These are phyloP conservation scores for Sphyrna mokarran DNA, from an alignment of 2,113 vertebrate genomes.

Conservation along the genomic window DNA sequence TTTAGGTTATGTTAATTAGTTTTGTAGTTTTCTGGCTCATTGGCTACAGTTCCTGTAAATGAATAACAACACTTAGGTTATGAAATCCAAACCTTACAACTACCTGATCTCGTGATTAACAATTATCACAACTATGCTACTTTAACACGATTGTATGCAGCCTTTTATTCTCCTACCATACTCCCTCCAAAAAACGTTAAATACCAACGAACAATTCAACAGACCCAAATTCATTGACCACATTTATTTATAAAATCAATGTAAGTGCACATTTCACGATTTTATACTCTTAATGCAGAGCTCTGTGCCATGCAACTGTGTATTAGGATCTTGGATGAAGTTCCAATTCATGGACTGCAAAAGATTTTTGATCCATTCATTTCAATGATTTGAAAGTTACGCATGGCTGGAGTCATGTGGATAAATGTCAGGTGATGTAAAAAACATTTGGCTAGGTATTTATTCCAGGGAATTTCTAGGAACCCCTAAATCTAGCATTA, in stretches of 20 bases:
- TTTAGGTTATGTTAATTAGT: neutral
- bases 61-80: neutral
- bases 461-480: neutral
- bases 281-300: neutral
- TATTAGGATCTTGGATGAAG: neutral
- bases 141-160: neutral
- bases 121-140: neutral
- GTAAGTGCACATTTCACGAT: neutral
- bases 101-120: neutral
- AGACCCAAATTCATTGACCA: neutral
- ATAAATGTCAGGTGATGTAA: neutral
- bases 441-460: neutral
- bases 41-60: neutral
- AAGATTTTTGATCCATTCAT: neutral
- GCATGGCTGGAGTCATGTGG: neutral
- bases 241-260: neutral
- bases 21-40: neutral
- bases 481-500: neutral
- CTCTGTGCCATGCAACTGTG: neutral
- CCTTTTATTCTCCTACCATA: neutral
- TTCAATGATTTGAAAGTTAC: neutral
- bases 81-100: neutral
- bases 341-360: neutral
- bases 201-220: neutral
- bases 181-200: neutral